Evolutionary conservation across 2,797 vertebrate genomes (phyloP).

Genomic region (Gambelia wislizenii): DNA sequence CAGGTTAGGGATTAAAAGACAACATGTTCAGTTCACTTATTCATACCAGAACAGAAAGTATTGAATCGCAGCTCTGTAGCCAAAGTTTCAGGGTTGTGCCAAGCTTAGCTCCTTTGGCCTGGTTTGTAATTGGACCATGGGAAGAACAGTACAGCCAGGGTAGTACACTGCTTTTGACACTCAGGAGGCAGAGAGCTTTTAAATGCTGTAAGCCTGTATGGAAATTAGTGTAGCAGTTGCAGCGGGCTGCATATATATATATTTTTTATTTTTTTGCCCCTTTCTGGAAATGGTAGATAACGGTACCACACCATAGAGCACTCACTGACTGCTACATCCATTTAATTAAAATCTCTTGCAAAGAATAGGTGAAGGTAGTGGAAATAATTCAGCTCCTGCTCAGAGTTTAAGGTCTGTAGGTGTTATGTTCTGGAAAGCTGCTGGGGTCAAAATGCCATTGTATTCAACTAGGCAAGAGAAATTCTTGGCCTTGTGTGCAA

Average conservation of each 20-base stretch:
- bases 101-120: not conserved
- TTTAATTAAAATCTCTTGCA: not conserved
- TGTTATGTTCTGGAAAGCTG: no score
- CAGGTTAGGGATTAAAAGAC: constrained; percentile 63
- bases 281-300: constrained; percentile 45
- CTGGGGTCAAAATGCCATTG: not conserved
- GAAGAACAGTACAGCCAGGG: constrained; percentile 8
- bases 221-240: constrained; percentile 13
- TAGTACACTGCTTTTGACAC: constrained; percentile 23
- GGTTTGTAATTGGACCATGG: not conserved
- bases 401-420: not conserved
- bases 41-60: constrained; percentile 73
- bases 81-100: constrained; percentile 56
- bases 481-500: not conserved
- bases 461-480: not conserved
- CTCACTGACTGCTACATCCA: not conserved
- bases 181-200: constrained; percentile 30
- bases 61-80: constrained; percentile 61
- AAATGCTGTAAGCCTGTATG: not conserved
- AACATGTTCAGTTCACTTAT: constrained; percentile 63
- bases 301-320: constrained; percentile 45
- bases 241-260: not conserved
- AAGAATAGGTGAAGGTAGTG: no score
- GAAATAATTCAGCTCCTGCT: not conserved
- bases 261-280: constrained; percentile 18